Conservation (phyloP, 2,113 vertebrate genomes). For the Oreotrochilus melanogaster region DNA sequence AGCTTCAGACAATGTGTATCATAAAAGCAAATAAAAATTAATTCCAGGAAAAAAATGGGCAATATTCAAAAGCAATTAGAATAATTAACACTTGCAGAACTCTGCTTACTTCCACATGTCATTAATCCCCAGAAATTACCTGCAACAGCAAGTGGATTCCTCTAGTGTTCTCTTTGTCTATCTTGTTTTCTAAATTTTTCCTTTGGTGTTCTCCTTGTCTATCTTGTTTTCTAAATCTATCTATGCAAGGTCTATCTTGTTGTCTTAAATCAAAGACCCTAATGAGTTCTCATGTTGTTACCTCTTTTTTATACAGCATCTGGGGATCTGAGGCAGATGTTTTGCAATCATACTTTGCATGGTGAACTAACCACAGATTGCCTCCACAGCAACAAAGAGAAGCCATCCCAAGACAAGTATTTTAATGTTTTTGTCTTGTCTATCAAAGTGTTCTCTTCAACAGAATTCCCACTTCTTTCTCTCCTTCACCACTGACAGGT, state of each 20-base stretch:
- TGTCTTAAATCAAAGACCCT: background rate
- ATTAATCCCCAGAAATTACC: background rate
- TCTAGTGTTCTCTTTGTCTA: background rate
- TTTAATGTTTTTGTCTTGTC: background rate
- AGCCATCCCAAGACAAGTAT: background rate
- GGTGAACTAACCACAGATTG: background rate
- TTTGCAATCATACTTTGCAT: background rate
- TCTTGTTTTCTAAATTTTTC: too few relatives aligned
- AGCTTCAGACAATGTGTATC: background rate
- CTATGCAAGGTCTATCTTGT: background rate
- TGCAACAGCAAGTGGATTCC: background rate
- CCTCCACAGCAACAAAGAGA: background rate
- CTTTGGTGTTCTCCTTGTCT: too few relatives aligned
- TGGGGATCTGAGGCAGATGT: background rate
- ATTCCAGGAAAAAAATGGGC: background rate
- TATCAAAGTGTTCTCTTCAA: background rate
- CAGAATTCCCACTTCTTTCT: background rate
- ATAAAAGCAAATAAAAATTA: background rate
- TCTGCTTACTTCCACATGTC: background rate
- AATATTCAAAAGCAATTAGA: slow-evolving; percentile 3
- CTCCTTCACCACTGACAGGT: background rate
- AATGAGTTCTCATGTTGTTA: background rate
- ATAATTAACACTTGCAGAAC: background rate
- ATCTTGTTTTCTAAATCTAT: too few relatives aligned
- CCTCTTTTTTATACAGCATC: background rate